A percentile compares a stretch with the other conserved stretches of the same genome.
These are phyloP conservation scores for Brenthis daphne DNA, from an alignment of 2,888 invertebrate genomes.

Conservation along the genomic window DNA sequence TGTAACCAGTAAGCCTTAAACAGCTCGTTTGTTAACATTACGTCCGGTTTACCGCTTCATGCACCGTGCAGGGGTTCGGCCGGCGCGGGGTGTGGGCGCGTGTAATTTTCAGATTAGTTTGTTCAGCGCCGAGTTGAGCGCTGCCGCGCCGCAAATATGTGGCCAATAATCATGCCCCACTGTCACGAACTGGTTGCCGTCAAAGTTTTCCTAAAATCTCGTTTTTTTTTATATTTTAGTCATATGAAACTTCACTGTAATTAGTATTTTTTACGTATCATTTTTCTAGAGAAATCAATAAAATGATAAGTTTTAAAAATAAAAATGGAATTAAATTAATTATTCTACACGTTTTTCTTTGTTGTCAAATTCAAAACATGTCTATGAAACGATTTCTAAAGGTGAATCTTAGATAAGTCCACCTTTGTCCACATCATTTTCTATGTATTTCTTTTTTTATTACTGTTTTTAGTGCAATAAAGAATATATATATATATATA, in stretches of 20 bases:
- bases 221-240: neutral
- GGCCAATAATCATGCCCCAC: conserved; percentile 61
- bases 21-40: conserved; percentile 55
- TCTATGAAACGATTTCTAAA: too few relatives aligned
- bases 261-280: neutral
- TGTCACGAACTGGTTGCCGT: neutral
- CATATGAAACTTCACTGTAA: neutral
- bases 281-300: too few relatives aligned
- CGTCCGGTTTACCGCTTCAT: conserved; percentile 56
- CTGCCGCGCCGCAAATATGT: conserved; percentile 67
- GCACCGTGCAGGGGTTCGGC: conserved; percentile 40
- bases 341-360: neutral
- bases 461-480: too few relatives aligned
- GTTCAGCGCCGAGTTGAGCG: conserved; percentile 66
- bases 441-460: too few relatives aligned
- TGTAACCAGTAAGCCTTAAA: conserved; percentile 43
- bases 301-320: too few relatives aligned
- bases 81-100: conserved; percentile 45
- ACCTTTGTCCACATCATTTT: too few relatives aligned
- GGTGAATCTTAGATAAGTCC: too few relatives aligned
- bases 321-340: too few relatives aligned
- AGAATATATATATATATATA: too few relatives aligned
- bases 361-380: neutral
- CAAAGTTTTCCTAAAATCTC: neutral
- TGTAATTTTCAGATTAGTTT: conserved; percentile 81